These are phyloP conservation scores for Apodemia hepburni DNA, from an alignment of 2,888 invertebrate genomes.

Conservation along the genomic window DNA sequence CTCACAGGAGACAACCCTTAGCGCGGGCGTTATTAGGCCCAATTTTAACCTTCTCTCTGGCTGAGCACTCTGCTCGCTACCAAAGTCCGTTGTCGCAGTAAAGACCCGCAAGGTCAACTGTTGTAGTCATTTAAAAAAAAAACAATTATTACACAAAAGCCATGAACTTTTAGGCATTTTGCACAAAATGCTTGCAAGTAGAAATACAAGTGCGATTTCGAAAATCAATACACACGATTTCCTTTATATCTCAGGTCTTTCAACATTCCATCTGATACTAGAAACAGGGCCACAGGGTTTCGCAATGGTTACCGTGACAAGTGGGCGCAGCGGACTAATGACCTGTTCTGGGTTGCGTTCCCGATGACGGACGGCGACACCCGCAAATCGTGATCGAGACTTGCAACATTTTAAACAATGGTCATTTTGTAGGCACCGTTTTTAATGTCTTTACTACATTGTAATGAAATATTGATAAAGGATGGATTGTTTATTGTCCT, in stretches of 20 bases:
- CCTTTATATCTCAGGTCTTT: conserved; percentile 22
- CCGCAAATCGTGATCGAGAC: conserved; percentile 42
- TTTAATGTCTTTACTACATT: not conserved
- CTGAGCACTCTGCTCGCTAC: too few species aligned
- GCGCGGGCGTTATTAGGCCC: too few species aligned
- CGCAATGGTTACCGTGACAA: conserved; percentile 38
- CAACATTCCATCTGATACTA: conserved; percentile 21
- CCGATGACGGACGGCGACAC: conserved; percentile 37
- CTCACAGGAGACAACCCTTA: too few species aligned
- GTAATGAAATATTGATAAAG: not conserved
- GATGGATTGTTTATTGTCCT: not conserved
- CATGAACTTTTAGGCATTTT: not conserved
- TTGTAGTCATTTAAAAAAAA: too few species aligned
- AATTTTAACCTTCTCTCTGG: too few species aligned
- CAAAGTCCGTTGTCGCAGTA: too few species aligned
- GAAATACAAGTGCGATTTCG: conserved; percentile 13
- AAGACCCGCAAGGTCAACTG: too few species aligned
- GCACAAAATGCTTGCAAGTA: not conserved
- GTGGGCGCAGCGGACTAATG: conserved; percentile 43
- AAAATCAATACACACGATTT: conserved; percentile 18
- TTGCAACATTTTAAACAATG: conserved; percentile 20
- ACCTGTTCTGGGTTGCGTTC: conserved; percentile 36
- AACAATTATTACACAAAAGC: not conserved
- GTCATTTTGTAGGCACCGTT: not conserved
- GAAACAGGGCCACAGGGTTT: conserved; percentile 27